Conservation (phyloP, 2,797 vertebrate genomes). For the Neosalanx taihuensis region DNA sequence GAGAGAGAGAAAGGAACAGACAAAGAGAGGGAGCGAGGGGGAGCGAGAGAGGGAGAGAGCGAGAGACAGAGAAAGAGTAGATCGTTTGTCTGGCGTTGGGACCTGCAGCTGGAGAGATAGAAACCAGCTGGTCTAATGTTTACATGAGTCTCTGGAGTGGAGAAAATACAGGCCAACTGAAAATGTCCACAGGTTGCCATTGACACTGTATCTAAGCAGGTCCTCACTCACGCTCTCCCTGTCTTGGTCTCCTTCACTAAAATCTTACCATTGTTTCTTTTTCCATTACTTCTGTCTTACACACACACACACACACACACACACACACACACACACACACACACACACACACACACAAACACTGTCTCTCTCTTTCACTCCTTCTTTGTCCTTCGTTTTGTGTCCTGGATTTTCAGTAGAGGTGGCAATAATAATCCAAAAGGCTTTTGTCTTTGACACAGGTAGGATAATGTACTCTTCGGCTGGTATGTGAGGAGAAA, state of each 20-base stretch:
- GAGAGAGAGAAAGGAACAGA: background rate
- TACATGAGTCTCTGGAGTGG: slow-evolving; percentile 3
- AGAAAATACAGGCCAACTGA: background rate
- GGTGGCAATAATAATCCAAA: too few relatives aligned
- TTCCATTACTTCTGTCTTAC: background rate
- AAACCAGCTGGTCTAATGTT: slow-evolving; percentile 16
- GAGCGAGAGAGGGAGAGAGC: background rate
- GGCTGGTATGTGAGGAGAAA: too few relatives aligned
- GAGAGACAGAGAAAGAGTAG: background rate
- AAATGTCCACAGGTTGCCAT: background rate
- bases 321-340: background rate
- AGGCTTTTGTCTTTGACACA: too few relatives aligned
- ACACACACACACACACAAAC: slow-evolving; percentile 5
- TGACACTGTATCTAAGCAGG: background rate
- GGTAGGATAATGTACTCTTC: too few relatives aligned
- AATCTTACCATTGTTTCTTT: background rate
- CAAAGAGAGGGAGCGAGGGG: background rate
- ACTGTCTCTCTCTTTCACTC: too few relatives aligned
- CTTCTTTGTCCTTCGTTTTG: too few relatives aligned
- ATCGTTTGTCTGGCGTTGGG: too few relatives aligned
- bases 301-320: slow-evolving; percentile 1
- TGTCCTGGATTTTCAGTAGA: too few relatives aligned
- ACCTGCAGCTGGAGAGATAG: background rate
- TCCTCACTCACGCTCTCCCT: background rate
- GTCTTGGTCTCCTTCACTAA: background rate